Base-by-base conservation (phyloP, 1,140 invertebrate species). In the Bombus fervidus region DNA sequence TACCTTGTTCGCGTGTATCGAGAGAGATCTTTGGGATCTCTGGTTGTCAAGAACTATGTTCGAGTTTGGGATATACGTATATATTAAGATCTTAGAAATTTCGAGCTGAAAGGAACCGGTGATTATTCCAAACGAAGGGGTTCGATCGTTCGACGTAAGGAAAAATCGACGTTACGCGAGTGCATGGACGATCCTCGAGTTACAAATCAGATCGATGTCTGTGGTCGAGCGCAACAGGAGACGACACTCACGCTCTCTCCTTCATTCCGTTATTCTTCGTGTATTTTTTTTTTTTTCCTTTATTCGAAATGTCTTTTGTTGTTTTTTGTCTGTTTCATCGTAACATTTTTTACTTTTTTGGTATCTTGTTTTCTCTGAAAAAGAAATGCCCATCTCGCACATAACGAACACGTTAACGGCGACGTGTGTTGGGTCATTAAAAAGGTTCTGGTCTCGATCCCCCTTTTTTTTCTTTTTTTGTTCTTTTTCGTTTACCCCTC, bases 361-460 rank as follows among this genome's bases (percentile, higher is more conserved):
- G 41, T 64, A 28, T 75, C 37, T 75, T 37, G 9, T 82, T 72
- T 41, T 31, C 43, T 57, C 31, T 28, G 37, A 59, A 85, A 85
- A 80, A 72, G 83, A 84, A 84, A 84, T 79, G 75, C 75, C 59
- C 64, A 79, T 39, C 53, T 79, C 75, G 76, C 66, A 71, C 6
- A 69, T 78, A 69, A 78, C 39, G 57, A 10, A 75, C 57, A 34
- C 22, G 80, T 75, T 43, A 34, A 41, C 59, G 12, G 39, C 41
- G 71, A 74, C 59, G 25, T 43, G 47, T 53, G 59, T 41, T 37
- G n/a, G 59, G 37, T 81, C 39, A 22, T 73, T 31, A 74, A 72
- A 83, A 22, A 59, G 18, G 81, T n/a, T 59, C 59, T 72, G 47
- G 31, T 66, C n/a, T 66, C 53, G 47, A 83, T 77, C 10, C 18